Evolutionary conservation across 2,113 vertebrate genomes (phyloP), one percentile per base, ranked within the genome.

Genomic region (Tamias sibiricus): DNA sequence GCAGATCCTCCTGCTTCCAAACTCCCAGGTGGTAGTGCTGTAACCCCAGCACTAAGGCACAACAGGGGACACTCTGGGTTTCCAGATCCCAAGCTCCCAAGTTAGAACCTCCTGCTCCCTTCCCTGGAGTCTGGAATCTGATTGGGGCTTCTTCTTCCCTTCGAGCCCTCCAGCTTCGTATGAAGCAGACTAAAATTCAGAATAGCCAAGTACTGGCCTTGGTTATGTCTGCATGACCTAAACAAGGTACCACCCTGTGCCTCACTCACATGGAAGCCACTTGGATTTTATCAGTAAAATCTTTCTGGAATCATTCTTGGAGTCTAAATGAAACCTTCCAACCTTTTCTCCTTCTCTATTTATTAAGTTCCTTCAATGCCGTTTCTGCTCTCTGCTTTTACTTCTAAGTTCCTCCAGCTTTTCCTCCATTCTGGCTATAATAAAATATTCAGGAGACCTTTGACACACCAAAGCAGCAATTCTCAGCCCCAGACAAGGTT

Each of bases 371-470:
- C 77, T 83, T 68, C 42, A 75, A 10, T n/a, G 30, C 30, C 6
- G 40, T 75, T 75, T 82, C 49, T 87, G 28, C 35, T 44, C 19
- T 82, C 28, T 91, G 69, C 20, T 74, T 88, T 77, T 44, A 8
- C 40, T 54, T 90, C 69, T 69, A 69, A 82, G 1, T 79, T 76
- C 74, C 68, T 12, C 6, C 26, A 64, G n/a, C 0, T 32, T 77
- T 93, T 71, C 69, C 35, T 87, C 13, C 10, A 19, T 66, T 66
- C 37, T 75, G 30, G 10, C 37, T 80, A 7, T 40, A 42, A 64
- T 92, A 69, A 95, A 82, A 83, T 77, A 95, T 64, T 84, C 86
- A 76, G 35, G 57, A 96, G 42, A 71, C 2, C 37, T 37, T 77
- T 69, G n/a, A 64, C 13, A 17, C 24, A 69, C 5, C 1, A 14